Conservation (phyloP, 2,888 invertebrate genomes). For the Pollenia labialis region DNA sequence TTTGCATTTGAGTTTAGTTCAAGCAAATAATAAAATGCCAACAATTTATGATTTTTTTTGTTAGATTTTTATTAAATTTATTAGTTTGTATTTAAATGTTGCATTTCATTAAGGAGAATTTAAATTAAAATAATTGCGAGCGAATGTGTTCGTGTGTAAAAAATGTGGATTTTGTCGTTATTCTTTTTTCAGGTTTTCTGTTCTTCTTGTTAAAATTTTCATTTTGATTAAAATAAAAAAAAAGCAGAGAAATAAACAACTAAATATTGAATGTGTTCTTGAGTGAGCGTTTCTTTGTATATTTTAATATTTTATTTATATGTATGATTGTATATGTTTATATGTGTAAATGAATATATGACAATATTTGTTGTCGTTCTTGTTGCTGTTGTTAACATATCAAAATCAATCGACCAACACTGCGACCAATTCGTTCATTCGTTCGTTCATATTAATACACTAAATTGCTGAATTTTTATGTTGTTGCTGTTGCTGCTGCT, state of each 20-base stretch:
- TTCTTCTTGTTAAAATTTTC: neutral
- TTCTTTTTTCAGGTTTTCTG: slow-evolving; percentile 12
- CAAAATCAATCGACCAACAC: slow-evolving; percentile 59
- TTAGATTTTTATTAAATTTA: slow-evolving; percentile 53
- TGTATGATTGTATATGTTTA: neutral
- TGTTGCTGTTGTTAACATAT: slow-evolving; percentile 32
- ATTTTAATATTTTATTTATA: slow-evolving; percentile 3
- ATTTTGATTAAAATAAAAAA: slow-evolving; percentile 12
- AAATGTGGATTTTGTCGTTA: slow-evolving; percentile 9
- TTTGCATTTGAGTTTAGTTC: neutral
- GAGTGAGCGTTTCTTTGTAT: neutral
- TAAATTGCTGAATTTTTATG: slow-evolving; percentile 21
- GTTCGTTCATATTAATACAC: slow-evolving; percentile 33
- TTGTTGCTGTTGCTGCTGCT: slow-evolving; percentile 8
- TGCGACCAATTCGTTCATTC: slow-evolving; percentile 24
- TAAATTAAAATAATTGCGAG: slow-evolving; percentile 26
- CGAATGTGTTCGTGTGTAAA: neutral
- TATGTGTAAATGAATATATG: slow-evolving; percentile 4
- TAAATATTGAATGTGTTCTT: neutral
- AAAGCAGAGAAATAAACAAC: neutral
- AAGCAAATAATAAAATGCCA: slow-evolving; percentile 3
- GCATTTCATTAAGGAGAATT: slow-evolving; percentile 63
- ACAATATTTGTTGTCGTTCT: slow-evolving; percentile 11
- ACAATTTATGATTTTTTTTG: slow-evolving; percentile 32
- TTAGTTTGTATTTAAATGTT: slow-evolving; percentile 57